These are phyloP conservation scores for Nanger granti DNA, from an alignment of 2,113 vertebrate genomes.

Conservation along the genomic window DNA sequence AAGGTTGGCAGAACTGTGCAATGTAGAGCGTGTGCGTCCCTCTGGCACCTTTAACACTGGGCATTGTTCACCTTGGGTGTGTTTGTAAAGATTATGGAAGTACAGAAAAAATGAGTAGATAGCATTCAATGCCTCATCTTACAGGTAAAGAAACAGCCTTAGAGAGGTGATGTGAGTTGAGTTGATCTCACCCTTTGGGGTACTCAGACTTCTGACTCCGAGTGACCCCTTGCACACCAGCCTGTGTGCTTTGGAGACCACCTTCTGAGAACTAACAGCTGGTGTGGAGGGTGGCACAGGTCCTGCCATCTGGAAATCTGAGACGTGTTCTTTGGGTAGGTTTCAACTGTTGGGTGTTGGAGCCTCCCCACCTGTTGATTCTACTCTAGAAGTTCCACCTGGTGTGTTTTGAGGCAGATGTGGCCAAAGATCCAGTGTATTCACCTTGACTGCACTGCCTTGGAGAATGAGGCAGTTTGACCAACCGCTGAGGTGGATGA, in stretches of 20 bases:
- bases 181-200: neutral
- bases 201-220: rapidly evolving
- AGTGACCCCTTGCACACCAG: neutral
- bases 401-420: neutral
- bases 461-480: neutral
- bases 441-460: neutral
- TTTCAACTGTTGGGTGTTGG: neutral
- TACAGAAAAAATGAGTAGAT: neutral
- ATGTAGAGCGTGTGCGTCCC: rapidly evolving
- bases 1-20: neutral
- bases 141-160: neutral
- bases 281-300: too few species aligned
- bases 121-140: neutral
- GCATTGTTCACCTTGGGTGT: neutral
- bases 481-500: neutral
- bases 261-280: neutral
- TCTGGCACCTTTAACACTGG: neutral
- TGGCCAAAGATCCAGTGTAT: neutral
- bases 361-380: neutral
- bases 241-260: neutral
- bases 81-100: neutral
- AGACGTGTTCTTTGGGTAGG: neutral
- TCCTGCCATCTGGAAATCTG: rapidly evolving
- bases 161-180: neutral
- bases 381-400: neutral